A percentile compares a stretch with the other conserved stretches of the same genome.
These are phyloP conservation scores for Brachylomia viminalis DNA, from an alignment of 2,888 invertebrate genomes.

Conservation along the genomic window DNA sequence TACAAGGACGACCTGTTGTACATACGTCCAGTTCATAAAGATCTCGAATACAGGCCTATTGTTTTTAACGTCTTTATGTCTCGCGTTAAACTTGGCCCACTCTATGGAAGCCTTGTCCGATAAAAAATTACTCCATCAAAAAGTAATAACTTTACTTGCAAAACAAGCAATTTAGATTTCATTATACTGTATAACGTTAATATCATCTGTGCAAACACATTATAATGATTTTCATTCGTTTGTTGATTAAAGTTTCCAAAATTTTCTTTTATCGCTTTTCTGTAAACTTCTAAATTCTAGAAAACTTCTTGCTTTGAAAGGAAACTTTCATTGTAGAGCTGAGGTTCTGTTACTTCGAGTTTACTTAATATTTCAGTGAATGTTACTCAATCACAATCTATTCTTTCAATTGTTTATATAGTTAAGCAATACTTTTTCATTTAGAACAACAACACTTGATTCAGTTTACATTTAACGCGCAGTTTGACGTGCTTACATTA, in stretches of 20 bases:
- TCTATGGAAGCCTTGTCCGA: constrained; percentile 61
- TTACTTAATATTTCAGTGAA: constrained; percentile 22
- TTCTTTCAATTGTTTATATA: constrained; percentile 36
- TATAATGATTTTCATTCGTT: constrained; percentile 15
- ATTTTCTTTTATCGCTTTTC: constrained; percentile 8
- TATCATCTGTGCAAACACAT: constrained; percentile 40
- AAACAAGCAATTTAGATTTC: constrained; percentile 48
- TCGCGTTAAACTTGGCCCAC: constrained; percentile 69
- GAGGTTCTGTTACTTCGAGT: constrained; percentile 9
- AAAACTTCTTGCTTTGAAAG: constrained; percentile 12
- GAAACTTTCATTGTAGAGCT: neutral
- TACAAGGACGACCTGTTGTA: constrained; percentile 81
- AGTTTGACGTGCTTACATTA: constrained; percentile 41
- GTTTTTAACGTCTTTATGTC: constrained; percentile 71
- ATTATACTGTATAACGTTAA: constrained; percentile 27
- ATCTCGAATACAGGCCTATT: constrained; percentile 74
- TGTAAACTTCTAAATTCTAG: constrained; percentile 3
- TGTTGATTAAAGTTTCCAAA: constrained; percentile 2
- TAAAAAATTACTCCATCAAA: constrained; percentile 55
- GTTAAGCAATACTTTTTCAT: constrained; percentile 33
- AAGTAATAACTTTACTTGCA: constrained; percentile 49
- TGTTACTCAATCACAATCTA: constrained; percentile 32
- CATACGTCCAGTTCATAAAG: constrained; percentile 74
- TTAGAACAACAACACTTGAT: constrained; percentile 29
- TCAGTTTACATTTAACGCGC: constrained; percentile 23